phyloP scores from a whole-genome alignment of 2,797 vertebrate species.

The Mycteria americana region DNA sequence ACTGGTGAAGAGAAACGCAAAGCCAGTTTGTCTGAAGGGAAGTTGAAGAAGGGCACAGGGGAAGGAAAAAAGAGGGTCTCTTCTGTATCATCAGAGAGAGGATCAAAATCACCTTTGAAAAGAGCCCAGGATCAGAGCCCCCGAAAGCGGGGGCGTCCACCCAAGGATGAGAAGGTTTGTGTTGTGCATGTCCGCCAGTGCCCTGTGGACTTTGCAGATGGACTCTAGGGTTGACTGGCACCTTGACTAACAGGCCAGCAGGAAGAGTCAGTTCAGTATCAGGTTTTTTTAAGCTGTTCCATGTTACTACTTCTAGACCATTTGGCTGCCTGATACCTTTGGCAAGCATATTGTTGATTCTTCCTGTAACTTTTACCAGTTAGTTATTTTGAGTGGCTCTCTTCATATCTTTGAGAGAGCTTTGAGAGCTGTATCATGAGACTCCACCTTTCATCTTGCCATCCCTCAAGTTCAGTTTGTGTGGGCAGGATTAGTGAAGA shows the following conservation, averaged over 20 bases:
- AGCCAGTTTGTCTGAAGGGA: constrained; percentile 76
- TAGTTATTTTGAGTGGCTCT: background rate
- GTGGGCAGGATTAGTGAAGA: background rate
- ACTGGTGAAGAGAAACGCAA: constrained; percentile 86
- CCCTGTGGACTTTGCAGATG: constrained; percentile 47
- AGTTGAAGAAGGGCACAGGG: constrained; percentile 78
- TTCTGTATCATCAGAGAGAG: constrained; percentile 78
- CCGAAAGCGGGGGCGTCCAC: constrained; percentile 89
- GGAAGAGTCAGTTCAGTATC: constrained; percentile 7
- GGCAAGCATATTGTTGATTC: background rate
- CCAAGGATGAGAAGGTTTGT: constrained; percentile 95
- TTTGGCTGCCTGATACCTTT: background rate
- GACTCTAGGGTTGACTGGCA: background rate
- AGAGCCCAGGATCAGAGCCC: constrained; percentile 87
- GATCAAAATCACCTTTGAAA: constrained; percentile 83
- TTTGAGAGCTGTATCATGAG: background rate
- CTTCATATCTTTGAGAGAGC: background rate
- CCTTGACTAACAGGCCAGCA: background rate
- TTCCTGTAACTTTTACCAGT: background rate
- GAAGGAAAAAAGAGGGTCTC: constrained; percentile 79
- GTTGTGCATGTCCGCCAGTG: constrained; percentile 38
- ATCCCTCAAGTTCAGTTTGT: background rate
- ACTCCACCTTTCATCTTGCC: constrained; percentile 2
- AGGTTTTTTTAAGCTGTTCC: background rate
- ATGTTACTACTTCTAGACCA: background rate